Evolutionary conservation across 1,140 invertebrate genomes (phyloP).

Genomic region (Aphaenogaster ashmeadi): DNA sequence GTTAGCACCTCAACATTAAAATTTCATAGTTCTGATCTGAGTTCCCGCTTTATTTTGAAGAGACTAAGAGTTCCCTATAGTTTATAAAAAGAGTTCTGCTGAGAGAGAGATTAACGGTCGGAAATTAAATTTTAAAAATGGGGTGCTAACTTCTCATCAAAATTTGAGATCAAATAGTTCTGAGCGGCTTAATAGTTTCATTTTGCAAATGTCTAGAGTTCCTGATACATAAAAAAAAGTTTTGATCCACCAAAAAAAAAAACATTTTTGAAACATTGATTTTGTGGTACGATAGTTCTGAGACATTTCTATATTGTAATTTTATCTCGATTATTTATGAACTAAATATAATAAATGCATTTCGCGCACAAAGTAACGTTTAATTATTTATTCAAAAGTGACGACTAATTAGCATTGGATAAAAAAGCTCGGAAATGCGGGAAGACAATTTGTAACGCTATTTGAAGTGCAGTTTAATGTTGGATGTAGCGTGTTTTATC

Average conservation of each 20-base stretch:
- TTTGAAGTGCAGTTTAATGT: conserved; percentile 9
- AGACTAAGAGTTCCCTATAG: background rate
- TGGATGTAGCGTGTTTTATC: conserved; percentile 9
- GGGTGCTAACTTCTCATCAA: background rate
- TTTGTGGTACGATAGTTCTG: no score
- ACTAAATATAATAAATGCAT: conserved; percentile 3
- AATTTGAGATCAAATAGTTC: background rate
- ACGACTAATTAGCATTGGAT: background rate
- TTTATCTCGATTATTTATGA: background rate
- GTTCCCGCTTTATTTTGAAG: background rate
- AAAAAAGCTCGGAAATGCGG: background rate
- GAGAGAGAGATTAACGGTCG: background rate
- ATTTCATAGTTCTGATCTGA: background rate
- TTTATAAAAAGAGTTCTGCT: background rate
- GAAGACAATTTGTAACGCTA: background rate
- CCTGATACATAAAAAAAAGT: background rate
- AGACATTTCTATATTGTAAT: no score
- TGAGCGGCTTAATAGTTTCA: background rate
- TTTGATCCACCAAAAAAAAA: no score
- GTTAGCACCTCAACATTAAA: background rate
- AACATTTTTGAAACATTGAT: no score
- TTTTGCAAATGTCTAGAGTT: background rate
- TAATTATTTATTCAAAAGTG: conserved; percentile 5
- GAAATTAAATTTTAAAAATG: background rate
- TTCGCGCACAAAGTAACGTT: background rate